Percentiles rank a stretch among this genome's conserved stretches.
phyloP scores from a whole-genome alignment of 2,113 vertebrate species.

The Eolophus roseicapilla region DNA sequence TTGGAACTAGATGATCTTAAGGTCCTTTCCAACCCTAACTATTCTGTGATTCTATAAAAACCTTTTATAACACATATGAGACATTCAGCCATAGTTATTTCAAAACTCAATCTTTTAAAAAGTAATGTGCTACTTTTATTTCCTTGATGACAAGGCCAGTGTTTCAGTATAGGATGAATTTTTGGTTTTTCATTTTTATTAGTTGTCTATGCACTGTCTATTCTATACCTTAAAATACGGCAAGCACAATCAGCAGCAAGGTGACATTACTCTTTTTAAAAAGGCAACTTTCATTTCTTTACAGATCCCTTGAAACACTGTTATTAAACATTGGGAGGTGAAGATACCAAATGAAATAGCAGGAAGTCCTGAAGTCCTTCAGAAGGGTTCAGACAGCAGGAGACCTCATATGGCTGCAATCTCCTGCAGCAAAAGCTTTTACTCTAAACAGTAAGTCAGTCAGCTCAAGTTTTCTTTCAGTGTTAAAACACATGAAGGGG shows the following conservation, averaged over 20 bases:
- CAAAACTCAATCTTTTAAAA: not conserved
- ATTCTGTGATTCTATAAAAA: not conserved
- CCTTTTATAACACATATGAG: not conserved
- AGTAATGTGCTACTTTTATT: not conserved
- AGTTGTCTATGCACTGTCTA: not conserved
- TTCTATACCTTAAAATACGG: not conserved
- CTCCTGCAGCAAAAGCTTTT: constrained; percentile 37
- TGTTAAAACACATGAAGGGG: not conserved
- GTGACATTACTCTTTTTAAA: constrained; percentile 31
- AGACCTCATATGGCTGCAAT: not conserved
- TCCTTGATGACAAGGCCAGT: not conserved
- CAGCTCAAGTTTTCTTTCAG: not conserved
- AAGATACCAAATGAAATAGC: constrained; percentile 47
- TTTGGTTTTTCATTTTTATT: not conserved
- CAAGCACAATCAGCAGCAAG: constrained; percentile 26
- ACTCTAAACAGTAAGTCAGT: constrained; percentile 2
- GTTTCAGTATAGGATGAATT: not conserved
- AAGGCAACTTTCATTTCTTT: not conserved
- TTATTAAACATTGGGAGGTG: constrained; percentile 62
- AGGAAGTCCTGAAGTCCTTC: constrained; percentile 35
- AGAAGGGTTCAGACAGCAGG: constrained; percentile 7
- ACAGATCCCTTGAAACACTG: constrained; percentile 52
- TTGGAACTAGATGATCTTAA: too few relatives aligned
- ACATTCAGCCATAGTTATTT: not conserved
- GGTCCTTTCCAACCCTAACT: too few relatives aligned